Base-by-base conservation (phyloP, 2,888 invertebrate species). In the Schizotus pectinicornis region DNA sequence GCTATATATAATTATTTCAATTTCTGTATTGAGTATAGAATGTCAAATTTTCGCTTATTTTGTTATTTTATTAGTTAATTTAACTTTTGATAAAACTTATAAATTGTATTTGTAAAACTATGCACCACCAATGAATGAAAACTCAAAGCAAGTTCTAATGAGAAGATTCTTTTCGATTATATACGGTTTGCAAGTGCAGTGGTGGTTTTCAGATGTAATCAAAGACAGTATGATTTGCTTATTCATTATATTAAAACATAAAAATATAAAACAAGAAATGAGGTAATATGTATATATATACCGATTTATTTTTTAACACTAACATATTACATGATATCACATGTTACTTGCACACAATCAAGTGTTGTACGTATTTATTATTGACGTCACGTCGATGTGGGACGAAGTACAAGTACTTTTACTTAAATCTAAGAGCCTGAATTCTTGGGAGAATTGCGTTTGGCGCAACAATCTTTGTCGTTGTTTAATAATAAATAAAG, bases 311-410 rank as follows among this genome's bases (percentile, higher is more conserved):
- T 77, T 70, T 79, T 79, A 79, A 79, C 79, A 79, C 79, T 80
- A 79, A 80, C 80, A 80, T 79, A 77, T 79, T 80, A 80, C 80
- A 80, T 79, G 78, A 78, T 80, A 80, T 80, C 80, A 80, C 80
- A 79, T 79, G 77, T 79, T 78, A 79, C 79, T 80, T 80, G 80
- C 80, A 80, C 80, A 79, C 78, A 77, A 77, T 78, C 72, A 76
- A 72, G 79, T 79, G 79, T 79, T 80, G 79, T 80, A 80, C 79
- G 77, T 79, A 77, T 76, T 75, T 69, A 75, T 79, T 79, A 79
- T 79, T 80, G 79, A 80, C 80, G 76, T 68, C 74, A 77, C 76
- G 77, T 79, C 79, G 79, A 79, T 79, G 79, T 78, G 75, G 75
- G 77, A 79, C 76, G 73, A 74, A 74, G 74, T 76, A 78, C 75